phyloP scores from a whole-genome alignment of 2,888 invertebrate genomes.

The Drosophila nigricruria region DNA sequence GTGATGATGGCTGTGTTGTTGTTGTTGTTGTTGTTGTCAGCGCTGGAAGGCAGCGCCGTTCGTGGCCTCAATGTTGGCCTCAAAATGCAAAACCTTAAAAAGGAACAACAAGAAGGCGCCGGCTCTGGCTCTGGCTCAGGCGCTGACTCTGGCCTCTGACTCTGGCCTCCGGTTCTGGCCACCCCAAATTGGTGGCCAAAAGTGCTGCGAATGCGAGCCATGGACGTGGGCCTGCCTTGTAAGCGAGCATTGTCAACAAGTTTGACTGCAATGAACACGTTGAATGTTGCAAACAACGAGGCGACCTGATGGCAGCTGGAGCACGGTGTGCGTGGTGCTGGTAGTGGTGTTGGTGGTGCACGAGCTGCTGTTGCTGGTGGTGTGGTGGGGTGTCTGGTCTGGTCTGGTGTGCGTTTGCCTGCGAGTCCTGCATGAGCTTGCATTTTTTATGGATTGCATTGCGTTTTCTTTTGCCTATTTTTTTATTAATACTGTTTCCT shows the following conservation, averaged over 20 bases:
- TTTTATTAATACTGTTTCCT: conserved; percentile 28
- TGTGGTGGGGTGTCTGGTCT: background rate
- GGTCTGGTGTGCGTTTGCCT: background rate
- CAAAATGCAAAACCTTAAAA: conserved; percentile 82
- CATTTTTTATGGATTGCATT: conserved; percentile 51
- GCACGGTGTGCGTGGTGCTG: background rate
- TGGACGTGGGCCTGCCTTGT: conserved; percentile 34
- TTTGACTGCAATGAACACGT: conserved; percentile 74
- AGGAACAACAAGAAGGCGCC: conserved; percentile 71
- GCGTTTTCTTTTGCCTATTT: conserved; percentile 47
- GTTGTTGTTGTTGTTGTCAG: conserved; percentile 32
- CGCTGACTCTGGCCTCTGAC: background rate
- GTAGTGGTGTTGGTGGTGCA: background rate
- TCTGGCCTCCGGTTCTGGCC: background rate
- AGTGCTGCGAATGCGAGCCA: conserved; percentile 4
- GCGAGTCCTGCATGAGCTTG: conserved; percentile 46
- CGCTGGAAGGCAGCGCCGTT: conserved; percentile 58
- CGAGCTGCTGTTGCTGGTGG: background rate
- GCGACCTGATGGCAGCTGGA: conserved; percentile 15
- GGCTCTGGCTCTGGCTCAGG: background rate
- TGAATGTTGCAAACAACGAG: conserved; percentile 46
- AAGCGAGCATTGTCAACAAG: conserved; percentile 77
- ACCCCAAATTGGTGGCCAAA: conserved; percentile 8
- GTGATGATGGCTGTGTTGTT: conserved; percentile 33
- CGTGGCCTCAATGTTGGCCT: conserved; percentile 83